Base-by-base conservation (phyloP, 1,140 invertebrate genomes). In the Magallana ariakensis region DNA sequence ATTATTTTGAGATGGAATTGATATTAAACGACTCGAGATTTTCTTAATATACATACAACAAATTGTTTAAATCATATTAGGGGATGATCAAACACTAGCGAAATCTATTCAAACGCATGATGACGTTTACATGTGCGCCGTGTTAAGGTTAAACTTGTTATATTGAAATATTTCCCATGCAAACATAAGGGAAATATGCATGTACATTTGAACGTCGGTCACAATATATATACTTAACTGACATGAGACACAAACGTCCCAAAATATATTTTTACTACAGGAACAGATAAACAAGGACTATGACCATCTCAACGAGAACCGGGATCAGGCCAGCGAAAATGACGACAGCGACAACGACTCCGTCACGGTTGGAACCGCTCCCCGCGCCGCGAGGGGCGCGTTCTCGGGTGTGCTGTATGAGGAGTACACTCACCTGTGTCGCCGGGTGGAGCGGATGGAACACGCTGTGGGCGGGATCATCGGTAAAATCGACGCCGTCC, bases 401-500 rank as follows among this genome's bases (percentile, higher is more conserved):
- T 89, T 93, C 80, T 91, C 87, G 85, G 92, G 93, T 55, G 93
- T 94, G 56, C 92, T 93, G 75, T 93, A 94, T 62, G 94, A 94
- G 90, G 93, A 93, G 83, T 94, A 94, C 83, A 93, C 93, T 80
- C 92, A 93, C 10, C 89, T 94, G 62, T 92, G 92, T 11, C 88
- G 93, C 22, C 86, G 94, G 22, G 94, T 94, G 1, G 93, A 94
- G 87, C 88, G 93, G 84, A 94, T 94, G 94, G 94, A 94, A 88
- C 93, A 94, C 81, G 92, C 93, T 54, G 94, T 94, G 80, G 94
- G 94, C 66, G 94, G 93, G 87, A 94, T 94, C 57, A 94, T 94
- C 0, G 94, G 93, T 57, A 96, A 96, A 91, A 96, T 96, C 81
- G 96, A 96, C 90, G 94, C 94, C 11, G 95, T 96, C 15, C 91